Evolutionary conservation across 2,888 invertebrate genomes (phyloP), one percentile per base, ranked within the genome.

Genomic region (Bombyx huttoni): DNA sequence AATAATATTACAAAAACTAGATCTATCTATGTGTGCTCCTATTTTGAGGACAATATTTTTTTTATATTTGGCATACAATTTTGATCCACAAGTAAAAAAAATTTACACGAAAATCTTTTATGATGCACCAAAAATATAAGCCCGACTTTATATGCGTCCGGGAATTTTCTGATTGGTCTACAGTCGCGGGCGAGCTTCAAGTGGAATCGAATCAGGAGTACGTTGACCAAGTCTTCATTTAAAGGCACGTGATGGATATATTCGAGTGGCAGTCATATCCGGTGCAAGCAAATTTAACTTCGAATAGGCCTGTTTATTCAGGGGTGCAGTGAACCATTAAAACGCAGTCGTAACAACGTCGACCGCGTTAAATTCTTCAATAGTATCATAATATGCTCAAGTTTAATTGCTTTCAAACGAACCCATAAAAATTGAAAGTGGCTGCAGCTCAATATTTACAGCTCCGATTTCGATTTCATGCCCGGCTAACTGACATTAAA

Each of bases 251-350:
- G 83, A 81, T 80, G 79, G 81, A 84, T 81, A 70, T 63, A 71
- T 81, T 83, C 82, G 75, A 86, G 84, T 80, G 81, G 77, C 81
- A 74, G 79, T 73, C 77, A 80, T 84, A 83, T 88, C 87, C 87
- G 87, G 87, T 75, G 75, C 73, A 77, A 80, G 85, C 85, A 83
- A 85, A 85, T 83, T 87, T 82, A 85, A 84, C 84, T 81, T 63
- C 72, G 65, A 80, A 80, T 82, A 81, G 76, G 68, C 75, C 70
- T 87, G 86, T 87, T 87, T 86, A 86, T 83, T 81, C 81, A 82
- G 84, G 82, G 84, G 87, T 81, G 85, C 87, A 85, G 62, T 85
- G 87, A 86, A 86, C 86, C 80, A 86, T 82, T 85, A 81, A 82
- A 81, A 78, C 74, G 65, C 71, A 73, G 73, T 77, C 81, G 78